Evolutionary conservation across 2,888 invertebrate genomes (phyloP).

Genomic region (Ormyrus thymus): DNA sequence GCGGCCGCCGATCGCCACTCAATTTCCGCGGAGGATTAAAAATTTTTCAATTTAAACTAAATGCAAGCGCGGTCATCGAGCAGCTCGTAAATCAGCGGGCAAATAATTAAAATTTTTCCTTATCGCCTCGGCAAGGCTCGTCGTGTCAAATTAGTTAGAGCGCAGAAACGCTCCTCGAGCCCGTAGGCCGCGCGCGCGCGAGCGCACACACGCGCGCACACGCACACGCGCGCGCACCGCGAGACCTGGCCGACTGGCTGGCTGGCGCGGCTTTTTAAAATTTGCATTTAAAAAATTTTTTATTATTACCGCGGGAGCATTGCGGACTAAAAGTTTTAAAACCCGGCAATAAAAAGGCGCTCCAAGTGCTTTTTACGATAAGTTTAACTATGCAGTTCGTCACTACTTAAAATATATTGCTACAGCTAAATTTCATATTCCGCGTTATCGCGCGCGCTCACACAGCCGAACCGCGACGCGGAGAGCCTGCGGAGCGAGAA

Average conservation of each 20-base stretch:
- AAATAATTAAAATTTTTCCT: slow-evolving; percentile 54
- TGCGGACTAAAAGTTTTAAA: slow-evolving; percentile 56
- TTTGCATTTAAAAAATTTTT: slow-evolving; percentile 56
- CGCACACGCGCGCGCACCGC: no score
- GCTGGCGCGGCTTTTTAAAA: slow-evolving; percentile 41
- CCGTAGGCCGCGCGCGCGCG: not conserved
- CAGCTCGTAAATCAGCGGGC: slow-evolving; percentile 50
- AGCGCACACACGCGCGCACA: not conserved
- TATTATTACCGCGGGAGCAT: slow-evolving; percentile 51
- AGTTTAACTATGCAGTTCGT: slow-evolving; percentile 58
- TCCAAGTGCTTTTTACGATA: slow-evolving; percentile 57
- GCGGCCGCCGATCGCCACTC: slow-evolving; percentile 11
- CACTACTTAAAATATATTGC: slow-evolving; percentile 58
- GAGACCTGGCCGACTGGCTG: no score
- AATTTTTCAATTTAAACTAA: slow-evolving; percentile 35
- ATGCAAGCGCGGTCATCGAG: slow-evolving; percentile 21
- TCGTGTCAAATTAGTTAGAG: slow-evolving; percentile 49
- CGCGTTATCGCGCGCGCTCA: slow-evolving; percentile 54
- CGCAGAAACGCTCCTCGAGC: not conserved
- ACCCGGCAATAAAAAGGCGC: slow-evolving; percentile 55
- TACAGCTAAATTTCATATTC: slow-evolving; percentile 57
- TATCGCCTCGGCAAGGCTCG: slow-evolving; percentile 44
- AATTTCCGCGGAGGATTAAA: slow-evolving; percentile 20
- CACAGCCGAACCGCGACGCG: not conserved
- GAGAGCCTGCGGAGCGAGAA: slow-evolving; percentile 1